Base-by-base conservation (phyloP, 2,888 invertebrate genomes). In the Cosmia trapezina region DNA sequence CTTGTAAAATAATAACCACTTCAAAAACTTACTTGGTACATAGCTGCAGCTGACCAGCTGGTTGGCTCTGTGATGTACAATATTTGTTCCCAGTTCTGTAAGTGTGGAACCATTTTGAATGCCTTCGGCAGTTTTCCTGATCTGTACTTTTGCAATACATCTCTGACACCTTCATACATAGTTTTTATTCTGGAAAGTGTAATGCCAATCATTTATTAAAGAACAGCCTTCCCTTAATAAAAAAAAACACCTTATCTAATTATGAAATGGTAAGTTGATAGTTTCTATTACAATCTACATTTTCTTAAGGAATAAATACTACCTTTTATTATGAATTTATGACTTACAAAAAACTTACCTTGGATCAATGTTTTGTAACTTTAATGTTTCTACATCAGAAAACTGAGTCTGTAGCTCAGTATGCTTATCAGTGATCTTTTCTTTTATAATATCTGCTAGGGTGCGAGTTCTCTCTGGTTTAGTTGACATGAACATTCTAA, bases 41-140 rank as follows among this genome's bases (percentile, higher is more conserved):
- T 98, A 0, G 99, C 98, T 59, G 99, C 99, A 28, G 99, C 99
- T 70, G 99, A 98, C 99, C 99, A 99, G 57, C 97, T 97, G n/a
- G 98, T 97, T 12, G 99, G 99, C 93, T 98, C 98, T 41, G 98
- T 98, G 43, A 98, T 96, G 85, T 98, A 98, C 37, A 98, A 93
- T 86, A 98, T 97, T 93, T 99, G 98, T 91, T 99, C 99, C 99
- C 99, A 99, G 93, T 99, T 99, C 73, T 97, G 97, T 72, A 99
- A 96, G 91, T 97, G 97, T 5, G 99, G 99, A 79, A 99, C 97
- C 89, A 99, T 98, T 97, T 99, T 99, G 92, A 99, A 99, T 2
- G 99, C 99, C 93, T 99, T 99, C 0, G 99, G 99, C 51, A 99
- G 96, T 96, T 99, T 99, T 41, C 99, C 99, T 91, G 98, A 99